A percentile compares a stretch with the other conserved stretches of the same genome.
These are phyloP conservation scores for Cydia pomonella DNA, from an alignment of 1,140 invertebrate species.

Conservation along the genomic window DNA sequence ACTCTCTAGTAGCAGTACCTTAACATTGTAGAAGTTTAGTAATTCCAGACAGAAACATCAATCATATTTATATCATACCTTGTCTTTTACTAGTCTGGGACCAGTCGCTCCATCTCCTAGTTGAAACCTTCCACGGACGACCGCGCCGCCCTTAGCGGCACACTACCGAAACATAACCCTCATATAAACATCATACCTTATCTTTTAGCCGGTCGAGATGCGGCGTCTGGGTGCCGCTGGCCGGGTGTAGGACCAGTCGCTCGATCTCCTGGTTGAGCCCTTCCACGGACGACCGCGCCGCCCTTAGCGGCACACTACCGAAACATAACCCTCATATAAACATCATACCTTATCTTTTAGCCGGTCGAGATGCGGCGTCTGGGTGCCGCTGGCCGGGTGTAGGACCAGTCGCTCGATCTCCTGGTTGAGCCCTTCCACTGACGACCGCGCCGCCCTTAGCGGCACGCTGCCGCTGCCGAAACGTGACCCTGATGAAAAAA, in stretches of 20 bases:
- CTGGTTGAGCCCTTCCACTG: conserved; percentile 92
- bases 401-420: conserved; percentile 89
- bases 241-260: conserved; percentile 74
- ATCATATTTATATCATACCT: too few relatives aligned
- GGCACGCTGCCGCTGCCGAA: conserved; percentile 78
- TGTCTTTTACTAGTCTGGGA: too few relatives aligned
- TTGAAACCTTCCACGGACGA: background rate
- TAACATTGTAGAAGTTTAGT: too few relatives aligned
- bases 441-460: conserved; percentile 87
- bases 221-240: conserved; percentile 73
- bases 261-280: background rate
- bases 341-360: conserved; percentile 73
- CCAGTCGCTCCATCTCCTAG: background rate
- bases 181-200: conserved; percentile 56
- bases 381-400: conserved; percentile 72
- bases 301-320: background rate
- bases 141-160: background rate
- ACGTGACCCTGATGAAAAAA: conserved; percentile 59
- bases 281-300: background rate
- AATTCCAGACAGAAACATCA: too few relatives aligned
- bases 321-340: background rate
- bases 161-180: background rate
- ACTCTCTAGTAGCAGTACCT: too few relatives aligned
- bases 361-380: conserved; percentile 73
- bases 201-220: conserved; percentile 74